Conservation (phyloP, 2,888 invertebrate genomes). For the Eubasilissa splendida region DNA sequence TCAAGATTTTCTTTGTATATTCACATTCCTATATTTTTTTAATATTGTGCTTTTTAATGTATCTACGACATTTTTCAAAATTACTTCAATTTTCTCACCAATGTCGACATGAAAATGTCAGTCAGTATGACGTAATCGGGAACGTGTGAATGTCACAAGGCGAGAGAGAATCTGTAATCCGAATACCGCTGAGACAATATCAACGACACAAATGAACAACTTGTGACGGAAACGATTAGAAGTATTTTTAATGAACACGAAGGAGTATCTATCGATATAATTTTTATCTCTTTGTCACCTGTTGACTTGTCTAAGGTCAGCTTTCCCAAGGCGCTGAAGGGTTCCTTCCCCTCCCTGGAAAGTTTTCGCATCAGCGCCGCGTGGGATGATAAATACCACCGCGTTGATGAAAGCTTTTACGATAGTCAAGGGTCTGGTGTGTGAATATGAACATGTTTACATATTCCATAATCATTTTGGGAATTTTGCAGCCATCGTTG, state of each 20-base stretch:
- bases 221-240: too few relatives aligned
- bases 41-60: too few relatives aligned
- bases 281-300: constrained; percentile 8
- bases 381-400: constrained; percentile 22
- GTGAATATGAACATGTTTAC: neutral
- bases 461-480: neutral
- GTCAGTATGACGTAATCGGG: too few relatives aligned
- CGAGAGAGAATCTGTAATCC: too few relatives aligned
- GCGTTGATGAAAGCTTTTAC: constrained; percentile 18
- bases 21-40: too few relatives aligned
- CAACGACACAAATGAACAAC: too few relatives aligned
- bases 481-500: constrained; percentile 5
- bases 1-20: too few relatives aligned
- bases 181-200: too few relatives aligned
- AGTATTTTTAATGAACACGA: neutral
- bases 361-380: constrained; percentile 26
- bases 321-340: neutral
- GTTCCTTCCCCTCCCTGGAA: neutral
- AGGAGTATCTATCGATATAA: neutral
- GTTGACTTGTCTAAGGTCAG: constrained; percentile 36
- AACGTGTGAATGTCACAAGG: too few relatives aligned
- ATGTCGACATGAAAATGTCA: too few relatives aligned
- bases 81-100: too few relatives aligned
- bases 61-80: too few relatives aligned
- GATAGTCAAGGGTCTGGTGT: neutral